Evolutionary conservation across 2,888 invertebrate species (phyloP).

Genomic region (Heteropelma amictum): DNA sequence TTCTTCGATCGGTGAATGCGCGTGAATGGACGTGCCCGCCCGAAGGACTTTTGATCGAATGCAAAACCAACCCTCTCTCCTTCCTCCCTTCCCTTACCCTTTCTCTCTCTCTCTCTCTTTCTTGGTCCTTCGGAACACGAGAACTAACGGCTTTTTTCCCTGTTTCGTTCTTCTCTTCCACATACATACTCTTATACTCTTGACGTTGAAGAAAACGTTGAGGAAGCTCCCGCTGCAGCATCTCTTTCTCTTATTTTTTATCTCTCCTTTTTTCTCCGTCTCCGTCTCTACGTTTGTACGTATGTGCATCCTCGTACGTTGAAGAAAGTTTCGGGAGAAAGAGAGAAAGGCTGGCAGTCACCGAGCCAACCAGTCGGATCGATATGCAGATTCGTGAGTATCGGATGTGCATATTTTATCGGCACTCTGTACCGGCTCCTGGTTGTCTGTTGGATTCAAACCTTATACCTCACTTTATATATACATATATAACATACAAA

Average conservation of each 20-base stretch:
- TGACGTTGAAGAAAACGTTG: conserved; percentile 33
- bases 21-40: conserved; percentile 54
- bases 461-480: background rate
- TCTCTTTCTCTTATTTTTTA: background rate
- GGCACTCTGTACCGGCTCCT: conserved; percentile 53
- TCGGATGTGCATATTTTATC: conserved; percentile 62
- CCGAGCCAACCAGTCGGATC: conserved; percentile 55
- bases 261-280: background rate
- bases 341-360: conserved; percentile 39
- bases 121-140: conserved; percentile 40
- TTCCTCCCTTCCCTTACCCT: background rate
- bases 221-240: conserved; percentile 27
- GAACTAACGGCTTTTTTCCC: conserved; percentile 55
- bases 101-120: conserved; percentile 11
- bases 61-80: conserved; percentile 28
- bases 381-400: conserved; percentile 60
- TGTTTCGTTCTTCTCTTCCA: conserved; percentile 1
- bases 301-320: conserved; percentile 20
- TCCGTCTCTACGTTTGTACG: background rate
- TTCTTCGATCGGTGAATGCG: conserved; percentile 72
- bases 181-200: conserved; percentile 7
- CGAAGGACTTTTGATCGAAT: conserved; percentile 47
- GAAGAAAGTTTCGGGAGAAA: conserved; percentile 42
- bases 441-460: conserved; percentile 46
- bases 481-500: conserved; percentile 8